Percentiles rank a stretch among this genome's conserved stretches.
Conservation (phyloP, 92 coral and sea anemone genomes). For the Epizoanthus illoricatus region DNA sequence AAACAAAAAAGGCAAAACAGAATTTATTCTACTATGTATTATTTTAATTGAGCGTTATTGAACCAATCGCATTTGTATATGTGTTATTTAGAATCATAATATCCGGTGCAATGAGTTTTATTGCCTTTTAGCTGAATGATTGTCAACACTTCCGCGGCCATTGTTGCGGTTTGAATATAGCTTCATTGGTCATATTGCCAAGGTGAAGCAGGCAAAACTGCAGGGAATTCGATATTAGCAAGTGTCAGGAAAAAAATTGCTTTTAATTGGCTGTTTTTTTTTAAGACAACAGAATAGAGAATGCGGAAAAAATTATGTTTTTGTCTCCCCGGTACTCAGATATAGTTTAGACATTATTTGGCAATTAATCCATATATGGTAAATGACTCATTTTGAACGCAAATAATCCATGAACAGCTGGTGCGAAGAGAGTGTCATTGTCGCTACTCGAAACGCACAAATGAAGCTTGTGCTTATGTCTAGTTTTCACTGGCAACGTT, state of each 20-base stretch:
- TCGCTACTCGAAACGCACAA: constrained; percentile 8
- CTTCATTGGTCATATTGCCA: background rate
- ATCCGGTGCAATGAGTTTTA: no score
- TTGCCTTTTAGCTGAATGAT: no score
- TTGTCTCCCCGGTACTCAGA: background rate
- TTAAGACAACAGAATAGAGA: background rate
- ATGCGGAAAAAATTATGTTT: constrained; percentile 9
- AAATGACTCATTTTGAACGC: constrained; percentile 16
- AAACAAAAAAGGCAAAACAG: no score
- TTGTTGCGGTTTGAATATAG: background rate
- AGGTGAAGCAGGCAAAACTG: background rate
- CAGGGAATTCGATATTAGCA: background rate
- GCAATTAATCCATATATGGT: constrained; percentile 25
- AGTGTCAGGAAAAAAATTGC: background rate
- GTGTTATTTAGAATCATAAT: no score
- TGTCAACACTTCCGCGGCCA: background rate
- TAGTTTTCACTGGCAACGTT: background rate
- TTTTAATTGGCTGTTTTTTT: background rate
- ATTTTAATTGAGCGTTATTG: no score
- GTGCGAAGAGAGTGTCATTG: background rate
- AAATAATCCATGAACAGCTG: constrained; percentile 37
- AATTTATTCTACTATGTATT: no score
- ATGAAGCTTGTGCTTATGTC: constrained; percentile 1
- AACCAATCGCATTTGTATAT: no score
- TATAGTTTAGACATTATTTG: background rate